A percentile compares a stretch with the other conserved stretches of the same genome.
These are phyloP conservation scores for Dendrocincla tyrannina DNA, from an alignment of 2,797 vertebrate genomes.

Conservation along the genomic window DNA sequence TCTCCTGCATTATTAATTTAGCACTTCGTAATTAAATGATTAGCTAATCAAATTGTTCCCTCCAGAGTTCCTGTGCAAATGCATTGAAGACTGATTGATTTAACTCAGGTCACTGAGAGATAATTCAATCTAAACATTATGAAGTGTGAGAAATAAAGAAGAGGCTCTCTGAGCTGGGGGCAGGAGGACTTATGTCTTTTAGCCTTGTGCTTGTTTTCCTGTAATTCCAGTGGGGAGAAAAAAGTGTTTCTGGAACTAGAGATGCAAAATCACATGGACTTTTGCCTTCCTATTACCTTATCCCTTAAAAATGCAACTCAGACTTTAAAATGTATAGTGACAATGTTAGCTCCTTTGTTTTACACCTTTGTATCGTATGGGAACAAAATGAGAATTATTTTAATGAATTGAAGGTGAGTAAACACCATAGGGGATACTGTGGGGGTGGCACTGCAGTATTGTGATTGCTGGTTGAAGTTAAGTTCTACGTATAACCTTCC, in stretches of 20 bases:
- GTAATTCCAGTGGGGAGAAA: background rate
- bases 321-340: background rate
- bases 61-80: background rate
- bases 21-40: conserved; percentile 21
- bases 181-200: background rate
- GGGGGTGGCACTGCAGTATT: no score
- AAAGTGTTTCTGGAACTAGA: background rate
- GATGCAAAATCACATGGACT: background rate
- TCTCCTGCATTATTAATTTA: background rate
- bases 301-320: background rate
- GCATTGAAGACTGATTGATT: background rate
- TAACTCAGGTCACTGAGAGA: background rate
- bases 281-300: background rate
- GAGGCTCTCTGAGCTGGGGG: background rate
- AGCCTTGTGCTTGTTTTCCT: background rate
- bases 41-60: background rate
- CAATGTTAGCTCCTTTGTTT: background rate
- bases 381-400: background rate
- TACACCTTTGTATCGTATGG: background rate
- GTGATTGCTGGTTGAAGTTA: background rate
- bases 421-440: rapidly evolving
- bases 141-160: background rate
- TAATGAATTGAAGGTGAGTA: background rate
- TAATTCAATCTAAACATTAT: background rate
- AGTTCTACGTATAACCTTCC: background rate